Evolutionary conservation across 2,113 vertebrate species (phyloP).

Genomic region (Marmota monax): DNA sequence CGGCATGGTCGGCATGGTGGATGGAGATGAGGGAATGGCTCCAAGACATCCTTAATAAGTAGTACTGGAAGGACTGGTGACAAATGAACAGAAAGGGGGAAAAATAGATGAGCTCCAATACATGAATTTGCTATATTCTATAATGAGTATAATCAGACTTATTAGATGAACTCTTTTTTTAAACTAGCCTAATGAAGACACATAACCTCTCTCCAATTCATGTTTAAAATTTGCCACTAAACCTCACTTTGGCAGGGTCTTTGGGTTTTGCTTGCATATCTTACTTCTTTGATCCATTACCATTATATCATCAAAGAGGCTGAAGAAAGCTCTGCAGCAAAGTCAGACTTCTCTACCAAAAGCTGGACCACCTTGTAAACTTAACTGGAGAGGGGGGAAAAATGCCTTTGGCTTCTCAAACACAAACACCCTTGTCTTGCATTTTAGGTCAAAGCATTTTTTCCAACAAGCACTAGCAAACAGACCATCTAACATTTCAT

Average conservation of each 20-base stretch:
- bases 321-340: not conserved
- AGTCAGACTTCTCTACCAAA: not conserved
- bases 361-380: not conserved
- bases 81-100: not conserved
- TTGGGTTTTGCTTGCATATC: not conserved
- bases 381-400: not conserved
- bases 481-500: not conserved
- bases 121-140: not conserved
- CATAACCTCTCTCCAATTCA: not conserved
- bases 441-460: not conserved
- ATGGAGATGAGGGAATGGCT: not conserved
- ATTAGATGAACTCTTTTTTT: not conserved
- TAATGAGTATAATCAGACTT: slow-evolving; percentile 30
- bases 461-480: not conserved
- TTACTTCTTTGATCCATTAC: slow-evolving; percentile 39
- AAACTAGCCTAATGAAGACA: not conserved
- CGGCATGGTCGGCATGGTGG: not conserved
- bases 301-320: not conserved
- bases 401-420: not conserved
- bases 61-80: not conserved
- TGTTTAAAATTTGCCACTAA: slow-evolving; percentile 13
- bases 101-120: not conserved
- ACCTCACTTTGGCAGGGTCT: not conserved
- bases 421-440: not conserved
- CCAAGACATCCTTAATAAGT: not conserved